Evolutionary conservation across 2,797 vertebrate genomes (phyloP).

Genomic region (Serranus cabrilla): DNA sequence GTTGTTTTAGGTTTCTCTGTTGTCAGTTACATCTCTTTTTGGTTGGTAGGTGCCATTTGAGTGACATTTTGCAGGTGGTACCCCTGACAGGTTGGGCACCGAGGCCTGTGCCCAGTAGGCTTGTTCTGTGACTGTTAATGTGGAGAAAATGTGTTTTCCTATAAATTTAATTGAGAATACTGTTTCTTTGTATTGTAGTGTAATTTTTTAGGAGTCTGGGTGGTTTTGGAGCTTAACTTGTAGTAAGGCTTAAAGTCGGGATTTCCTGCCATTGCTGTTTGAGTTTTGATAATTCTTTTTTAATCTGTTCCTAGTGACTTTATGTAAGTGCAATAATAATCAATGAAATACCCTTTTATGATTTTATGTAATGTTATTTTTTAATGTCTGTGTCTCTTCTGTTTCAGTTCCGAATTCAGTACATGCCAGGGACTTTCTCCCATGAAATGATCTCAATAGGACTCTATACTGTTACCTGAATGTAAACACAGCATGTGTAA

Average conservation of each 20-base stretch:
- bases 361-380: background rate
- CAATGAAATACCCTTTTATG: background rate
- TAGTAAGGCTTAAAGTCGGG: background rate
- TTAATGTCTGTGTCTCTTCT: background rate
- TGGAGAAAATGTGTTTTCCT: too few relatives aligned
- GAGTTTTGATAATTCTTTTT: background rate
- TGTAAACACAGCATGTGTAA: background rate
- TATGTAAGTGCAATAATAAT: background rate
- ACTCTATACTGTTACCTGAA: background rate
- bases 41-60: too few relatives aligned
- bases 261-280: conserved; percentile 7
- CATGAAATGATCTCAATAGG: background rate
- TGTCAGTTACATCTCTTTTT: too few relatives aligned
- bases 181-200: too few relatives aligned
- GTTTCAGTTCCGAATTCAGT: background rate
- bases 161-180: too few relatives aligned
- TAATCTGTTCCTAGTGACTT: background rate
- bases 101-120: too few relatives aligned
- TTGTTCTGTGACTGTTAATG: too few relatives aligned
- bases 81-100: too few relatives aligned
- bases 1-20: too few relatives aligned
- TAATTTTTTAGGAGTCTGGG: too few relatives aligned
- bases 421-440: background rate
- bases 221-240: background rate
- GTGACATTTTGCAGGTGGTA: too few relatives aligned